A percentile compares a stretch with the other conserved stretches of the same genome.
Conservation (phyloP, 2,113 vertebrate species). For the Phycodurus eques region DNA sequence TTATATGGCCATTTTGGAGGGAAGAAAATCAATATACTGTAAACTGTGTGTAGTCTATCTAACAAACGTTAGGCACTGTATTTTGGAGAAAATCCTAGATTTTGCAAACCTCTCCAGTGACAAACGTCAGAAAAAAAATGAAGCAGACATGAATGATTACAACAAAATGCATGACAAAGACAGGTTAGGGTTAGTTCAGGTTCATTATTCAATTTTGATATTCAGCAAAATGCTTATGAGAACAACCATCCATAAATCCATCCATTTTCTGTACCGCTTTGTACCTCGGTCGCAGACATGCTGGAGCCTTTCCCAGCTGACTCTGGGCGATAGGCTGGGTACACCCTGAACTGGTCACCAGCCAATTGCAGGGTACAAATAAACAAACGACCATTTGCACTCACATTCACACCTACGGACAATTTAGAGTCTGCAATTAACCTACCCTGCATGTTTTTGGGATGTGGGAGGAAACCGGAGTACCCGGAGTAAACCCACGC, state of each 20-base stretch:
- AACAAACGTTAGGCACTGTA: neutral
- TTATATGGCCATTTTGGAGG: slow-evolving; percentile 55
- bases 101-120: neutral
- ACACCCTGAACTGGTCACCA: no score
- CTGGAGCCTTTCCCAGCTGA: no score
- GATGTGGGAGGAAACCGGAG: no score
- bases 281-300: no score
- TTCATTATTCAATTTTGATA: neutral
- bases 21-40: slow-evolving; percentile 17
- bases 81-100: neutral
- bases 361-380: no score
- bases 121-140: neutral
- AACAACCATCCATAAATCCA: neutral
- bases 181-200: neutral
- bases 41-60: neutral
- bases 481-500: no score
- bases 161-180: neutral
- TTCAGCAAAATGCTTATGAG: neutral
- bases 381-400: no score
- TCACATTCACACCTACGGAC: no score
- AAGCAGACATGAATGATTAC: neutral
- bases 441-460: no score
- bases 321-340: no score
- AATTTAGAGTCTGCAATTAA: no score
- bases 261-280: no score